Evolutionary conservation across 2,797 vertebrate species (phyloP).

Genomic region (Hoplostethus atlanticus): DNA sequence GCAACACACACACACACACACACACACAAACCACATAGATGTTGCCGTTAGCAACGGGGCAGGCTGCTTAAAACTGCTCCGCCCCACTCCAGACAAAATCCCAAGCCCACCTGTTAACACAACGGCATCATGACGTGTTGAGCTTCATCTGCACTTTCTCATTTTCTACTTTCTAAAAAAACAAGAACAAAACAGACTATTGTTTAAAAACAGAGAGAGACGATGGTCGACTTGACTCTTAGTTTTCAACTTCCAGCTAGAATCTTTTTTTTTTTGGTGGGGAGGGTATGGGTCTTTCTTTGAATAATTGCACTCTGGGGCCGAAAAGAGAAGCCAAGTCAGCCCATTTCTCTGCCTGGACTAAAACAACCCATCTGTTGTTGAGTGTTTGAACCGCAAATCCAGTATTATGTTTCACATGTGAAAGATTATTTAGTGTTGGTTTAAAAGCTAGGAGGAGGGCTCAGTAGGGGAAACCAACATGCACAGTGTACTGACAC

Average conservation of each 20-base stretch:
- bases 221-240: conserved; percentile 49
- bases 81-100: conserved; percentile 41
- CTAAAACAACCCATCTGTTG: conserved; percentile 82
- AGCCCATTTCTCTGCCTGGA: conserved; percentile 77
- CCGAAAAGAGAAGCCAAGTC: conserved; percentile 75
- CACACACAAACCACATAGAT: conserved; percentile 59
- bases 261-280: conserved; percentile 49
- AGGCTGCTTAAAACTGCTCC: conserved; percentile 79
- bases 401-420: conserved; percentile 90
- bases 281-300: conserved; percentile 18
- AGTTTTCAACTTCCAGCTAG: conserved; percentile 74
- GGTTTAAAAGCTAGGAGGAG: conserved; percentile 51
- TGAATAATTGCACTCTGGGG: conserved; percentile 83
- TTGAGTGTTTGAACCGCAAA: conserved; percentile 71
- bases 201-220: conserved; percentile 51
- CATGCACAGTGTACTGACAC: conserved; percentile 51
- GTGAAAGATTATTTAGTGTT: conserved; percentile 56
- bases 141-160: conserved; percentile 89
- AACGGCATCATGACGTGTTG: conserved; percentile 80
- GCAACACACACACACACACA: conserved; percentile 29
- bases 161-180: conserved; percentile 73
- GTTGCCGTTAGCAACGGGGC: conserved; percentile 80
- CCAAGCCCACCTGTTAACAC: conserved; percentile 63
- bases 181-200: conserved; percentile 41
- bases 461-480: conserved; percentile 40